A percentile compares a stretch with the other conserved stretches of the same genome.
These are phyloP conservation scores for Drosophila trichaetosa DNA, from an alignment of 2,888 invertebrate species.

Conservation along the genomic window DNA sequence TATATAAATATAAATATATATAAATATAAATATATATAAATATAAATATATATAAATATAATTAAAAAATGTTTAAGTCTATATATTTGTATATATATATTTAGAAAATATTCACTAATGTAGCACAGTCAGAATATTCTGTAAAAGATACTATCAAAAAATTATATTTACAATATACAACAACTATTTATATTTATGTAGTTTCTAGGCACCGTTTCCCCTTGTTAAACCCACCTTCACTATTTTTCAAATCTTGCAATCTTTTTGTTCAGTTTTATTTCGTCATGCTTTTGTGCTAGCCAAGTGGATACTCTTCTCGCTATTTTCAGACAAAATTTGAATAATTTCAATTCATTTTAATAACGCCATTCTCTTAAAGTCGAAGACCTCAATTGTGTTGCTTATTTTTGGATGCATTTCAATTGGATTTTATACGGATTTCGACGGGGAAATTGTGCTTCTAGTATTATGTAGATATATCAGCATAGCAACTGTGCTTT, in stretches of 20 bases:
- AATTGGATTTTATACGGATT: slow-evolving; percentile 42
- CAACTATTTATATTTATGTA: neutral
- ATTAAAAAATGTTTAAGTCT: neutral
- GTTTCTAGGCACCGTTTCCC: neutral
- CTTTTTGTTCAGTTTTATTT: slow-evolving; percentile 8
- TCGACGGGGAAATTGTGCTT: neutral
- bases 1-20: neutral
- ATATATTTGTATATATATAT: neutral
- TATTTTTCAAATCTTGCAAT: slow-evolving; percentile 18
- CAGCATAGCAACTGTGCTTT: slow-evolving; percentile 33
- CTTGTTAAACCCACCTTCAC: slow-evolving; percentile 1
- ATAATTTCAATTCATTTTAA: slow-evolving; percentile 72
- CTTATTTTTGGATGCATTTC: slow-evolving; percentile 61
- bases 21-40: neutral
- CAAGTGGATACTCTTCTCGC: slow-evolving; percentile 9
- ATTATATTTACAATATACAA: neutral
- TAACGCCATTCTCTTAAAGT: slow-evolving; percentile 63
- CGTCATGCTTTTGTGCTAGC: slow-evolving; percentile 23
- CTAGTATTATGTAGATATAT: neutral
- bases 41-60: neutral
- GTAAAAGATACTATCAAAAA: neutral
- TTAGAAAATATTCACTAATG: neutral
- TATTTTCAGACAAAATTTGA: slow-evolving; percentile 62
- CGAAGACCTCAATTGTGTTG: slow-evolving; percentile 25
- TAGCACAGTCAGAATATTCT: neutral